Base-by-base conservation (phyloP, 2,113 vertebrate genomes). In the Hypomesus transpacificus region DNA sequence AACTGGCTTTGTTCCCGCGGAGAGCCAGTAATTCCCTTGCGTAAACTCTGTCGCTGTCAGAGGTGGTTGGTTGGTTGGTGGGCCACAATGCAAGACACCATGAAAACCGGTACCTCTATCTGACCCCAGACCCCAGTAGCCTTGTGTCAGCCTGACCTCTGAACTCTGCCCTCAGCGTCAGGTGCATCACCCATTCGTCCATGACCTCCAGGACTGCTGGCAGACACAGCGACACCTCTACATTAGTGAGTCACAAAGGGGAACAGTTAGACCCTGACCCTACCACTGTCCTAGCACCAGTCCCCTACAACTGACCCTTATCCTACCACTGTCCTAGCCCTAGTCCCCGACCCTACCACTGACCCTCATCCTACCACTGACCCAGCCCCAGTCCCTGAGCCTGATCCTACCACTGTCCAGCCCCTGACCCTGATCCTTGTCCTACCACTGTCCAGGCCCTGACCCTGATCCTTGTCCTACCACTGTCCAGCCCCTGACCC, bases 151-250 rank as follows among this genome's bases (percentile, higher is more conserved):
- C 56, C 74, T 85, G 76, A 84, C 77, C 75, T 88, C 80, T 89
- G 75, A 92, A 82, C 83, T 86, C 92, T 93, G 81, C 80, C 89
- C 83, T 70, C 94, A 99, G 96, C 91, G 92, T 86, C 95, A 96
- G 89, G 90, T 98, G 75, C 92, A 57, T 74, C 97, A 99, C 87
- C 94, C 96, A 39, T 98, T 98, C 83, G 89, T 98, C 77, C 95
- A 95, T 60, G 86, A 94, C 86, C 93, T 98, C 71, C 92, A 93
- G 88, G 95, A 97, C 89, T 98, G 94, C 91, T 98, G 96, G 96
- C 97, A 98, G 93, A 96, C 96, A 70, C 94, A 93, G 88, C 90
- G 90, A 75, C 94, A 96, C 80, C 93, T 98, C 88, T 98, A 96
- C 91, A 96, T 98, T 93, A 95, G 95, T 98, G 94, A 98, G 96